Conservation (phyloP, 2,113 vertebrate species). For the Centropus bengalensis region DNA sequence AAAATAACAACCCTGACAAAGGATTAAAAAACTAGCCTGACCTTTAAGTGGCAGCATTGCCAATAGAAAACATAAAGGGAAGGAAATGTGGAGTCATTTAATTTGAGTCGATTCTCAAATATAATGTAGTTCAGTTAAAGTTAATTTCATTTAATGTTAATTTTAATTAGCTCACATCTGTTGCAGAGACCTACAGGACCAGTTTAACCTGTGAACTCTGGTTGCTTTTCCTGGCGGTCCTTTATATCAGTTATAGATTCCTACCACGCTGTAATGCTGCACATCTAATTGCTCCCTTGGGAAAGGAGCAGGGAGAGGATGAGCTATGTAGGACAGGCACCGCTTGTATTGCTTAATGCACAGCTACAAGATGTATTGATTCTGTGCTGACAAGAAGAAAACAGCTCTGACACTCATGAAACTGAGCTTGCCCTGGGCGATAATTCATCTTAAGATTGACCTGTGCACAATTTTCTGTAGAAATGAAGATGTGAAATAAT, state of each 20-base stretch:
- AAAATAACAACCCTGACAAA: neutral
- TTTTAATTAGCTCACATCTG: conserved; percentile 1
- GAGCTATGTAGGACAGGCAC: neutral
- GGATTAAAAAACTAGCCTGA: neutral
- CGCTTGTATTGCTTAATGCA: neutral
- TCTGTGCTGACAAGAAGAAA: neutral
- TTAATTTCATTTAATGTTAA: neutral
- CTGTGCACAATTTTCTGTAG: neutral
- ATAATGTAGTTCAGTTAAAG: neutral
- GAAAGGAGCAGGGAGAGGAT: neutral
- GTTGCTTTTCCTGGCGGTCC: neutral
- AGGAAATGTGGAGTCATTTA: neutral
- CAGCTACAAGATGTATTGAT: neutral
- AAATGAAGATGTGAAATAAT: neutral
- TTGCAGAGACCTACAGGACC: neutral
- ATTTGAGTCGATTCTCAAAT: neutral
- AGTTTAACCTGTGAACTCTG: neutral
- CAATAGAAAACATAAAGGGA: neutral
- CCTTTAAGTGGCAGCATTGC: neutral
- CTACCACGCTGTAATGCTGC: neutral
- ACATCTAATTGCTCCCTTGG: neutral
- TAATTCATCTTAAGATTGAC: neutral
- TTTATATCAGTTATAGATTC: neutral
- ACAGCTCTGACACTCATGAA: neutral
- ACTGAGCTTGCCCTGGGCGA: neutral